Evolutionary conservation across 1,140 invertebrate species (phyloP), one percentile per base, ranked within the genome.

Genomic region (Cyphomyrmex costatus): DNA sequence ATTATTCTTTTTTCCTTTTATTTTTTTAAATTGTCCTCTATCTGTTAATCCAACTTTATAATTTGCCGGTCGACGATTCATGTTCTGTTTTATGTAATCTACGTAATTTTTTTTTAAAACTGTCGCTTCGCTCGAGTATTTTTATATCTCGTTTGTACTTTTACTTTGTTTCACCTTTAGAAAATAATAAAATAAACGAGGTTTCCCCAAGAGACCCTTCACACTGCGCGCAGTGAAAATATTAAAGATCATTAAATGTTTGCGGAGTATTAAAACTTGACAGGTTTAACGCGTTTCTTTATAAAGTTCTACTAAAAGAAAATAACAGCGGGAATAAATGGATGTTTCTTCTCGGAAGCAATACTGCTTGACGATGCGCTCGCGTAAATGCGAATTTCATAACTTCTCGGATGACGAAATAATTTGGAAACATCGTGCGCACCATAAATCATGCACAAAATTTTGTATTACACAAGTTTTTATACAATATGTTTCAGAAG

Each of bases 181-280:
- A 24, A 79, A 79, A 66, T 66, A 66, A 51, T 66, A n/a, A 66
- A 79, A 68, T 51, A 30, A 78, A 49, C 10, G 14, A 51, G 24
- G 14, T n/a, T 7, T 73, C 58, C 7, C 16, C 12, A 27, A 16
- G 27, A 5, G 24, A 78, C 19, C 3, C 42, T 42, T 82, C 27
- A n/a, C 8, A 27, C 19, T 8, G 24, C 36, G 51, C 36, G 49
- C n/a, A n/a, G 16, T 16, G 21, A 58, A 42, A 80, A 82, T 58
- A 73, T 82, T 58, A 73, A 82, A 58, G 27, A 58, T 70, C 21
- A 16, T 27, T 65, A 21, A 61, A 27, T 14, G 30, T 53, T 68
- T 68, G 30, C 61, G 27, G 49, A 36, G 8, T 30, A 71, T 70
- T 82, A 82, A 70, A 71, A 60, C 33, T 46, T 30, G 51, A 73